Evolutionary conservation across 2,888 invertebrate species (phyloP).

Genomic region (Sesamia inferens): DNA sequence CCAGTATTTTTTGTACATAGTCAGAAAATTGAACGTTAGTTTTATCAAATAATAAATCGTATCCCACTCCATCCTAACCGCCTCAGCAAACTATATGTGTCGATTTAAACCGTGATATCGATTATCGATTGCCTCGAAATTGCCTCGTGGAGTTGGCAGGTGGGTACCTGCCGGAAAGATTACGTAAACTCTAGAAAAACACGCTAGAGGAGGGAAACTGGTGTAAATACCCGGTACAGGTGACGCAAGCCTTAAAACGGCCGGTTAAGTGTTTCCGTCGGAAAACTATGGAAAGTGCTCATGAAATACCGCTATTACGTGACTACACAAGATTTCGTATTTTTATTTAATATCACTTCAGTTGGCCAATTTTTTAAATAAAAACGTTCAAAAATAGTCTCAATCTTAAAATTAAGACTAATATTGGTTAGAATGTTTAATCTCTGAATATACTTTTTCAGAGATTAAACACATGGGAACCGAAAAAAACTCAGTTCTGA

Average conservation of each 20-base stretch:
- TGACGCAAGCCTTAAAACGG: constrained; percentile 55
- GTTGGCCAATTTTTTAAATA: too few relatives aligned
- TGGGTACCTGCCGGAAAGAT: constrained; percentile 43
- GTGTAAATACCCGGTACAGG: constrained; percentile 64
- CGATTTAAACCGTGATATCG: constrained; percentile 58
- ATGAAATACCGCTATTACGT: constrained; percentile 13
- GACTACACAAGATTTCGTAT: constrained; percentile 4
- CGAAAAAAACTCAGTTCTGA: background rate
- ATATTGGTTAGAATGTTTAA: background rate
- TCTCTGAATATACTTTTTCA: too few relatives aligned
- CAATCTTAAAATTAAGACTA: background rate
- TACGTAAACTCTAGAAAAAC: constrained; percentile 66
- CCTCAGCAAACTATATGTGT: constrained; percentile 25
- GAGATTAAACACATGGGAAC: background rate
- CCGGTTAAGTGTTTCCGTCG: constrained; percentile 48
- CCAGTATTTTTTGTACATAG: background rate
- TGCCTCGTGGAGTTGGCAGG: constrained; percentile 64
- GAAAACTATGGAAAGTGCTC: constrained; percentile 40
- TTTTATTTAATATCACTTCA: too few relatives aligned
- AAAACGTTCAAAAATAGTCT: too few relatives aligned
- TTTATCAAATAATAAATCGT: background rate
- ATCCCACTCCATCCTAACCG: constrained; percentile 1
- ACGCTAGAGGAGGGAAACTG: constrained; percentile 48
- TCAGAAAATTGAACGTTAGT: background rate
- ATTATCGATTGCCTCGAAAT: constrained; percentile 69